Conservation (phyloP, 2,797 vertebrate species). For the Anguilla marmorata region DNA sequence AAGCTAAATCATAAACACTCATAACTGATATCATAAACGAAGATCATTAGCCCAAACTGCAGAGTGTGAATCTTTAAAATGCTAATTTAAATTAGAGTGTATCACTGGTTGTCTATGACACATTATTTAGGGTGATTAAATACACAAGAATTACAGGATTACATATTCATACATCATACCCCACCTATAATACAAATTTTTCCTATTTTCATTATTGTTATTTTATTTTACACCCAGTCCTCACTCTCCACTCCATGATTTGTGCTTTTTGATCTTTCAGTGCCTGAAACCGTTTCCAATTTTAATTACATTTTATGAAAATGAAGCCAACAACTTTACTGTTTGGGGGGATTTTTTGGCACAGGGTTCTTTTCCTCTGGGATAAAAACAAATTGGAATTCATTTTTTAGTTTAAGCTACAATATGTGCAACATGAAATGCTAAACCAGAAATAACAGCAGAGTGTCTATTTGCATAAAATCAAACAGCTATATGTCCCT, state of each 20-base stretch:
- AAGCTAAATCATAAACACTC: neutral
- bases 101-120: neutral
- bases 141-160: neutral
- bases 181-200: neutral
- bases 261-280: neutral
- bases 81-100: neutral
- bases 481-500: neutral
- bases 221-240: neutral
- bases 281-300: neutral
- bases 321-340: neutral
- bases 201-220: neutral
- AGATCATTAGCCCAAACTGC: neutral
- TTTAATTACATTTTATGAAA: slow-evolving; percentile 8
- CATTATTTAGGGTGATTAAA: neutral
- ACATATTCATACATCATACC: neutral
- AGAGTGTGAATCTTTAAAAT: neutral
- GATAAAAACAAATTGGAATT: slow-evolving; percentile 1
- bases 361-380: neutral
- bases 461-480: neutral
- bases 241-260: neutral
- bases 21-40: neutral
- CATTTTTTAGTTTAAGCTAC: neutral
- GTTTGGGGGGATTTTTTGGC: slow-evolving; percentile 1
- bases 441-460: neutral
- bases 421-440: neutral